Evolutionary conservation across 2,888 invertebrate species (phyloP), one percentile per base, ranked within the genome.

Genomic region (Troides oblongomaculatus): DNA sequence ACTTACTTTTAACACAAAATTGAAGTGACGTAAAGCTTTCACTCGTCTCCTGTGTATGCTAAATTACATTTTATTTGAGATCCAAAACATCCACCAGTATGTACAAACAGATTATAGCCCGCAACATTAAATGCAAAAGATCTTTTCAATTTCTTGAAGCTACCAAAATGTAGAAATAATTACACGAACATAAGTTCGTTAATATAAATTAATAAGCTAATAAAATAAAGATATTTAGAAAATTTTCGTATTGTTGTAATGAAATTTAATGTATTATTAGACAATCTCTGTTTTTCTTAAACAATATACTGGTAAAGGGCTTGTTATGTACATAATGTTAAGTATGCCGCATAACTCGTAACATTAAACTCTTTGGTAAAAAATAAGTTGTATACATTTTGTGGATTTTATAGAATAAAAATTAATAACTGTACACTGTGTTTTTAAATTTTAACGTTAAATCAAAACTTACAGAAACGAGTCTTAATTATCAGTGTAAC

Each of bases 1-100:
- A 89, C 89, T 90, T 91, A 92, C 90, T 90, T 88, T 87, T 89
- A 91, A 89, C 89, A 87, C 86, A 87, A 90, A 92, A 90, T 90
- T 91, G 92, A 89, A 89, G 89, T 91, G 92, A 92, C 92, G 85
- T 89, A 89, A 89, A 90, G 87, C 88, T 86, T 86, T 88, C 89
- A 86, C 88, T 89, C 83, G 79, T 81, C 84, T 88, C 87, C 81
- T 82, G 89, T 87, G 90, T 89, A 87, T 86, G 83, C 87, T 85
- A 89, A 89, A 90, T 92, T 89, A 88, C 82, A 78, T 88, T 88
- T 86, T 86, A 88, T 88, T 88, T 86, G 85, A 80, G 86, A 87
- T 85, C 83, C 83, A 84, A 86, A 84, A 87, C 82, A 78, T 84
- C 79, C 70, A 74, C 63, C 64, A 71, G 70, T 73, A 72, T 66